A percentile compares a stretch with the other conserved stretches of the same genome.
Conservation (phyloP, 2,797 vertebrate genomes). For the Catharus ustulatus region DNA sequence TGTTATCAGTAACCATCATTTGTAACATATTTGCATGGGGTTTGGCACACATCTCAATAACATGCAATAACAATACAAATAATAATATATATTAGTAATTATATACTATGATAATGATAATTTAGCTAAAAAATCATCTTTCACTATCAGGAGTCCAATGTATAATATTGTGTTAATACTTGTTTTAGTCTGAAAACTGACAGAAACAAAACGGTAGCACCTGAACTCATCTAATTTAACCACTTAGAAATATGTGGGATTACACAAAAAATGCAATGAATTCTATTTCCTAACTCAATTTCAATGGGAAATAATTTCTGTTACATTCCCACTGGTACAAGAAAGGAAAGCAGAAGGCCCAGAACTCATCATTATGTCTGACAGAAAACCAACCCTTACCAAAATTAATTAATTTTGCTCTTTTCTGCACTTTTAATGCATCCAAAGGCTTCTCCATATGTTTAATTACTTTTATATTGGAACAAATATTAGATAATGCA, state of each 20-base stretch:
- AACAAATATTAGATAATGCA: neutral
- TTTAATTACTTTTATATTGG: neutral
- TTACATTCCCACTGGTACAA: neutral
- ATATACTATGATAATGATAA: neutral
- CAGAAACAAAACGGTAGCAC: neutral
- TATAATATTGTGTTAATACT: neutral
- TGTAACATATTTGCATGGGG: neutral
- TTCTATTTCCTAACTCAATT: neutral
- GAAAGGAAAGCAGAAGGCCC: neutral
- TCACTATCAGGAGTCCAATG: neutral
- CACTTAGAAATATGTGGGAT: neutral
- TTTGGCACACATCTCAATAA: neutral
- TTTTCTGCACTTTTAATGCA: neutral
- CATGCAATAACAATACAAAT: neutral
- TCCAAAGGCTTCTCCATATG: neutral
- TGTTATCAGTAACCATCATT: neutral
- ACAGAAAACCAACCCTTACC: neutral
- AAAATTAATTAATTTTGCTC: constrained; percentile 10
- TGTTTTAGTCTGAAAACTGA: neutral
- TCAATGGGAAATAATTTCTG: neutral
- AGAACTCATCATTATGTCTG: neutral
- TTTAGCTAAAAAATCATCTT: neutral
- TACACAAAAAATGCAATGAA: neutral
- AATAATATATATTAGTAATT: neutral
- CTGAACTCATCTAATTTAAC: neutral